Evolutionary conservation across 2,113 vertebrate genomes (phyloP), one percentile per base, ranked within the genome.

Genomic region (Suricata suricatta): DNA sequence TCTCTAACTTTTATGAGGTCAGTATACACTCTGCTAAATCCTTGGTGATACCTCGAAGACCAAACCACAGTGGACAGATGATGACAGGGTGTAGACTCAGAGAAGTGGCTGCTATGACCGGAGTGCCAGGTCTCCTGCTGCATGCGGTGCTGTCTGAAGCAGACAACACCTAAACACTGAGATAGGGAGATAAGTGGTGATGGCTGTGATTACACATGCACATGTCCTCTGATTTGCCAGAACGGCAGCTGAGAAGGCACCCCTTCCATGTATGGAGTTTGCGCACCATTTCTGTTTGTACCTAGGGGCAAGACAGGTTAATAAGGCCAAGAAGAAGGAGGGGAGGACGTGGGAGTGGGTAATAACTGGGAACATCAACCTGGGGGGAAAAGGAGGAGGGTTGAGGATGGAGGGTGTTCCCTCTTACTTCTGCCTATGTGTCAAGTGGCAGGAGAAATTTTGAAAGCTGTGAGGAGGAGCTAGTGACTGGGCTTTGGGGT

Each of bases 391-490:
- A 66, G 97, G 97, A 95, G 97, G 98, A 98, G 97, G 87, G 84
- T 83, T 44, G 47, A 69, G 31, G 84, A 83, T 3, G 33, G 31
- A 97, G 98, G 98, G 98, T 96, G 97, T 97, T 98, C 68, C 96
- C 96, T 86, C n/a, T 77, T 74, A 64, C 95, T 85, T 89, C 83
- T 93, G 95, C 84, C 84, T 72, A 71, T 98, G 96, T 97, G 96
- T 92, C 95, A 97, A 96, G 71, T 88, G 92, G 88, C 92, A 96
- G 97, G 66, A 93, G 96, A 97, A 97, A 97, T 98, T 98, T 98
- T 94, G 98, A 98, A 98, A 98, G 97, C 77, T 93, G 57, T 89
- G 93, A 98, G 98, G 97, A 98, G 97, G 98, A 98, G 98, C 95
- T 74, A 98, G 90, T 41, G 85, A 38, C 77, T 91, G 85, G 63